Evolutionary conservation across 1,140 invertebrate species (phyloP), one percentile per base, ranked within the genome.

Genomic region (Octopus bimaculoides): DNA sequence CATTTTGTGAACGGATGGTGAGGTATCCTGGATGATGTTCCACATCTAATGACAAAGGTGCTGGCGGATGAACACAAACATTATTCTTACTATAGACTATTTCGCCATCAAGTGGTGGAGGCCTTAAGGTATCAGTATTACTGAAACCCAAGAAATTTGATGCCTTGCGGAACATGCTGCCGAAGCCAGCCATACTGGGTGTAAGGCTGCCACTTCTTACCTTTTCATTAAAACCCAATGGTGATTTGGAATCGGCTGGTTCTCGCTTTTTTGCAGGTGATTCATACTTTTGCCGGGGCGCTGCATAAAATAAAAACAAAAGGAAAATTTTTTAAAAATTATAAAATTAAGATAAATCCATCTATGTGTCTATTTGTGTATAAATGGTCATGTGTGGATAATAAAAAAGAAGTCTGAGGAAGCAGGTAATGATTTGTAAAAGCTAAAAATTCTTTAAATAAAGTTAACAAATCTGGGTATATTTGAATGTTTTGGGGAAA

Each of bases 61-160:
- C 94, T 73, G 95, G 95, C 4, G 96, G 96, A 92, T 98, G 97
- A 52, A 98, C 96, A 90, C 97, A 98, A 10, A 98, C 96, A 90
- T 98, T 98, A 88, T 98, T 98, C 85, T 93, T 93, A 82, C 89
- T 89, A 81, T 88, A 90, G 56, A 90, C 87, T 10, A 90, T 90
- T 79, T 90, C 89, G 41, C 89, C 89, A 84, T 90, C 89, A 12
- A 90, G 83, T 5, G 89, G 88, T 12, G 89, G 88, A 5, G 86
- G 86, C 75, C 87, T 86, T 76, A 87, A 79, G 17, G 83, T 79
- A 10, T 84, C 84, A 5, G 85, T 79, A 6, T 84, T 81, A 9
- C 84, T 79, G 10, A 89, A 80, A 0, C 89, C 88, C n/a, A 89
- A 82, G n/a, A 89, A 83, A 78, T 82, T 87, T 41, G 87, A 85